Base-by-base conservation (phyloP, 2,888 invertebrate genomes). In the Desoria tigrina region DNA sequence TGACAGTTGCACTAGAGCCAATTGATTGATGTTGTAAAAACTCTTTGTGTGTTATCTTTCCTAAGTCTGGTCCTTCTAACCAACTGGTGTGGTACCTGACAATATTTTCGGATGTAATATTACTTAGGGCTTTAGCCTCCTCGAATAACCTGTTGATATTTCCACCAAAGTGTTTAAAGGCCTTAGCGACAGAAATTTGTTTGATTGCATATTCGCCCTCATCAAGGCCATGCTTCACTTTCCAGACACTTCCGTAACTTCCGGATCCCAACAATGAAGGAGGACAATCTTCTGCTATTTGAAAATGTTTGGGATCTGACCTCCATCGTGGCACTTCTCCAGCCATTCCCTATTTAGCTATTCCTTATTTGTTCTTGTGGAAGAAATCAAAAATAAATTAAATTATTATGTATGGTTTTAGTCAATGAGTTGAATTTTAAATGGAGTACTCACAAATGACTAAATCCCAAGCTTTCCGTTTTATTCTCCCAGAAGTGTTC, bases 31-130 rank as follows among this genome's bases (percentile, higher is more conserved):
- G 45, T 4, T 21, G 4, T 7, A 6, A 21, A 6, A 45, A 6
- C 4, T 6, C 16, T n/a, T 45, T 21, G 16, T 45, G 4, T 16
- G 4, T 4, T 21, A 45, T 9, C 4, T 16, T 16, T 9, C 16
- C 18, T 6, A 21, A 4, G 23, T 16, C 45, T 21, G 45, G 45
- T 6, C 45, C 45, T 45, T 45, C 45, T 6, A 45, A 16, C 45
- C 45, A 45, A 21, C 45, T 9, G 4, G 45, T 45, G 16, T 45
- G 45, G 16, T 45, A 45, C 16, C 45, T n/a, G 45, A 45, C 45
- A 6, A 45, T 16, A 21, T 45, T 45, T n/a, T n/a, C 7, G 16
- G 4, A 6, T n/a, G 4, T 4, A 16, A 45, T 45, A 21, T 45
- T 7, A 6, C 4, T 7, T 4, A 45, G 23, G 4, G 16, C 4